These are phyloP conservation scores for Vulpes vulpes DNA, from an alignment of 2,113 vertebrate species.

Conservation along the genomic window DNA sequence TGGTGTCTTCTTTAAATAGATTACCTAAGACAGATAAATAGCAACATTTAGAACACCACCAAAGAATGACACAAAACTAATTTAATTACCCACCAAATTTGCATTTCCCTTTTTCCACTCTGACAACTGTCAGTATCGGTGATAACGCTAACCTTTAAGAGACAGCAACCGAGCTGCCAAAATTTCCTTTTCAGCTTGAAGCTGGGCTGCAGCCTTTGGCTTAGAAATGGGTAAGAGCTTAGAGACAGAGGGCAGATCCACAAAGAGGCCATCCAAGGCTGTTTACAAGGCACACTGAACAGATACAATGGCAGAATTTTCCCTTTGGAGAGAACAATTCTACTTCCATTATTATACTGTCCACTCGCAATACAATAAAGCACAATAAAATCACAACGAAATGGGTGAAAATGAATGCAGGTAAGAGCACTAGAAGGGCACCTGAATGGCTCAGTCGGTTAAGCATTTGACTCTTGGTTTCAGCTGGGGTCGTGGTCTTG, in stretches of 20 bases:
- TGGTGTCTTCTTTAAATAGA: constrained; percentile 97
- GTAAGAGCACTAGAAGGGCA: background rate
- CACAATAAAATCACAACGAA: background rate
- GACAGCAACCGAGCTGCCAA: background rate
- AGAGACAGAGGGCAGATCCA: background rate
- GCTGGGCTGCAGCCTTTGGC: background rate
- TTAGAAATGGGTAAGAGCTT: background rate
- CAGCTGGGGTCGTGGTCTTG: background rate
- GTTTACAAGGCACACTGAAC: background rate
- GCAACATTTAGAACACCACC: constrained; percentile 67
- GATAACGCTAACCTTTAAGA: background rate
- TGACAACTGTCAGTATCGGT: background rate
- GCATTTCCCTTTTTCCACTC: background rate
- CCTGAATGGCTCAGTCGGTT: background rate
- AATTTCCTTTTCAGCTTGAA: background rate
- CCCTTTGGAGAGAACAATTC: background rate
- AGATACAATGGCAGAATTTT: background rate
- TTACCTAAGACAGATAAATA: constrained; percentile 89
- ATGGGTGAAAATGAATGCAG: background rate
- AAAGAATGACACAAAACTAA: background rate
- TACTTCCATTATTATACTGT: background rate
- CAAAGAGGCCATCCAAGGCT: background rate
- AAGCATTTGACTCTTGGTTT: background rate
- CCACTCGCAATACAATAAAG: background rate
- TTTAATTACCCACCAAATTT: background rate